Percentiles rank a stretch among this genome's conserved stretches.
Conservation (phyloP, 2,113 vertebrate species). For the Axis porcinus region DNA sequence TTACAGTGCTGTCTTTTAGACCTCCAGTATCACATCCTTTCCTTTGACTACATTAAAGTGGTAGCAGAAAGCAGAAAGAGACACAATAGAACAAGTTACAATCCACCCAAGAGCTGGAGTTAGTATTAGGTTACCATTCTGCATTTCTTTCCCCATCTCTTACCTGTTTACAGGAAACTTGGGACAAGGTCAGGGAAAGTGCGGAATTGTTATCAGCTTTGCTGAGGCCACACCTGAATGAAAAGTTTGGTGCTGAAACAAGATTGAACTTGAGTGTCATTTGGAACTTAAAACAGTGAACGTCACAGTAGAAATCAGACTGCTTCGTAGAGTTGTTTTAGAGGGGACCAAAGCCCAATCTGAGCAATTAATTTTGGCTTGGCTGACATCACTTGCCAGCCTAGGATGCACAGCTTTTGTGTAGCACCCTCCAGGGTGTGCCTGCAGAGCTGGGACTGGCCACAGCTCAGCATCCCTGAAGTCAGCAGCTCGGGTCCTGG, state of each 20-base stretch:
- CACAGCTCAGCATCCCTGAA: neutral
- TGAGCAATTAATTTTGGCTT: neutral
- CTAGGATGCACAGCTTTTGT: neutral
- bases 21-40: conserved; percentile 58
- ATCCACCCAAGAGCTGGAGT: conserved; percentile 23
- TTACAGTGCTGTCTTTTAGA: conserved; percentile 58
- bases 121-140: conserved; percentile 73
- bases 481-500: too few relatives aligned
- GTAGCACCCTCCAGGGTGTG: neutral
- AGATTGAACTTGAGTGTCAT: conserved; percentile 80
- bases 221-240: conserved; percentile 76
- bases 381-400: neutral
- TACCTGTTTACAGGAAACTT: conserved; percentile 77
- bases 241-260: conserved; percentile 77
- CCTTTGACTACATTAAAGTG: conserved; percentile 64
- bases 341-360: neutral
- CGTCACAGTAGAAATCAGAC: conserved; percentile 24
- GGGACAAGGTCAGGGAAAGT: conserved; percentile 85
- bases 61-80: conserved; percentile 69
- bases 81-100: conserved; percentile 48
- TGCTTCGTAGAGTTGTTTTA: neutral
- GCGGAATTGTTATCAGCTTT: conserved; percentile 76
- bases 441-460: neutral
- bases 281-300: conserved; percentile 62
- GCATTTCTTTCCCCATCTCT: neutral